Conservation (phyloP, 2,888 invertebrate genomes). For the Cantharis flavilabris region DNA sequence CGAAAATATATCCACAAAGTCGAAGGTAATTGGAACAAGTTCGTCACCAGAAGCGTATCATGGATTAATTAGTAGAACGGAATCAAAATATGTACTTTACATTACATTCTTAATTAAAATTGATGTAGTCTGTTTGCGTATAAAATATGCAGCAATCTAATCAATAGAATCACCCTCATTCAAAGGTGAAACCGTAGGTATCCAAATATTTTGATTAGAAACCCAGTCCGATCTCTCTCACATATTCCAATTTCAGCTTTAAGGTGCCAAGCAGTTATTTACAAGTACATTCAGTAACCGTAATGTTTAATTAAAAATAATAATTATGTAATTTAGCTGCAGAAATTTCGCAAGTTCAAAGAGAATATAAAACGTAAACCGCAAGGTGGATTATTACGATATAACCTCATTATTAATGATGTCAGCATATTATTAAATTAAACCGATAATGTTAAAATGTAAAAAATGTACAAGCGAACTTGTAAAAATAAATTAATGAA, state of each 20-base stretch:
- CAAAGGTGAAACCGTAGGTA: background rate
- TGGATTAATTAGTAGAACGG: background rate
- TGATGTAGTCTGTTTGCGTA: background rate
- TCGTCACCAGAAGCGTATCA: background rate
- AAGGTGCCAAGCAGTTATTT: background rate
- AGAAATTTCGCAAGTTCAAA: slow-evolving; percentile 16
- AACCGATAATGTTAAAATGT: background rate
- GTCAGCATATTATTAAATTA: background rate
- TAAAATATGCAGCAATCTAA: background rate
- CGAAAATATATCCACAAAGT: background rate
- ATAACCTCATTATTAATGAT: slow-evolving; percentile 10
- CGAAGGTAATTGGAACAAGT: background rate
- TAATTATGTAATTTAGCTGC: slow-evolving; percentile 8
- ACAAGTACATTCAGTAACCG: background rate
- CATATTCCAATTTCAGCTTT: background rate
- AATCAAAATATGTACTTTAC: background rate
- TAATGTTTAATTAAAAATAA: slow-evolving; percentile 18
- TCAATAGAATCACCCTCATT: background rate
- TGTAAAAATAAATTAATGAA: background rate
- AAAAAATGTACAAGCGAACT: background rate
- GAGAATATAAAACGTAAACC: slow-evolving; percentile 14
- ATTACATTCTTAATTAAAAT: background rate
- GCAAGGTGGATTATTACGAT: slow-evolving; percentile 6
- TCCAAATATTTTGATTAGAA: background rate
- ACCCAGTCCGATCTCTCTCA: background rate